Conservation (phyloP, 2,888 invertebrate species). For the Linyphia triangularis region DNA sequence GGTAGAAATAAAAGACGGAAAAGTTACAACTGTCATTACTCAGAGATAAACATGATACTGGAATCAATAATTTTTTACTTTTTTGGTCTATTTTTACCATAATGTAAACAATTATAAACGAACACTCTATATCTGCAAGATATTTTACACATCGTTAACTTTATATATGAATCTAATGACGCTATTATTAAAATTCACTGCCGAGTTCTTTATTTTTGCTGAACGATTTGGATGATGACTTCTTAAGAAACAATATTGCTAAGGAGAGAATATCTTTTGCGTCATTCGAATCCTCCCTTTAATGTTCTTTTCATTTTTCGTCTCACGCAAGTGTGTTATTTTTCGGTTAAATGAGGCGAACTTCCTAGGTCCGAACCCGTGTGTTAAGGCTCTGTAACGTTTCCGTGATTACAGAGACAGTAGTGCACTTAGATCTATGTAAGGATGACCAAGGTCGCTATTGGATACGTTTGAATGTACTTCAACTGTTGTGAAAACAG, state of each 20-base stretch:
- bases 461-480: not conserved
- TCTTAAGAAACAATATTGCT: not conserved
- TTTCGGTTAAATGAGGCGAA: constrained; percentile 37
- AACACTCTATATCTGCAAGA: too few relatives aligned
- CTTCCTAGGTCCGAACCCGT: constrained; percentile 10
- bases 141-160: too few relatives aligned
- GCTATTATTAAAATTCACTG: too few relatives aligned
- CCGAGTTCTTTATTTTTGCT: too few relatives aligned
- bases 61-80: too few relatives aligned
- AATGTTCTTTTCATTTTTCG: not conserved
- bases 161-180: too few relatives aligned
- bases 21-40: too few relatives aligned
- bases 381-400: constrained; percentile 23
- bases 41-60: too few relatives aligned
- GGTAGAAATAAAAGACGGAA: too few relatives aligned
- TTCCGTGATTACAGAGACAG: constrained; percentile 32
- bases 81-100: too few relatives aligned
- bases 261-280: not conserved
- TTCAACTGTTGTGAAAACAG: not conserved
- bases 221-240: not conserved
- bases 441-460: constrained; percentile 32
- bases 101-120: too few relatives aligned
- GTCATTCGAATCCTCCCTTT: not conserved
- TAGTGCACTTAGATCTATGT: not conserved
- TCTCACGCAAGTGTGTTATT: constrained; percentile 29